Evolutionary conservation across 2,113 vertebrate species (phyloP).

Genomic region (Cyphomyrus discorhynchus): DNA sequence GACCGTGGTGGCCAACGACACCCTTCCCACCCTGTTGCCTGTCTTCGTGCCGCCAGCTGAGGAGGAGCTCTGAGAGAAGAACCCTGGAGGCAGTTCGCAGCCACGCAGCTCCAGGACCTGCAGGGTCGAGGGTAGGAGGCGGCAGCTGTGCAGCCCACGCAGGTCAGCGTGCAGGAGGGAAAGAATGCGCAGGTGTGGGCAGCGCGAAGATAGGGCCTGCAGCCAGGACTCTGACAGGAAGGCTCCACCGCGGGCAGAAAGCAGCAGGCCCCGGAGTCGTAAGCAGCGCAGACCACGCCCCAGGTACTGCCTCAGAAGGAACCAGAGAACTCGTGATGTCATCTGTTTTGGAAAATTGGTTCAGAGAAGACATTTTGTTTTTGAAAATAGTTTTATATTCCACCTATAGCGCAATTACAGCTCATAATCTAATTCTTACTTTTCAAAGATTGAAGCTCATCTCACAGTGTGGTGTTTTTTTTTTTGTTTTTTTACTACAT

Average conservation of each 20-base stretch:
- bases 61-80: slow-evolving; percentile 50
- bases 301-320: slow-evolving; percentile 61
- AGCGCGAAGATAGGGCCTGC: slow-evolving; percentile 54
- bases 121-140: slow-evolving; percentile 52
- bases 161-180: slow-evolving; percentile 58
- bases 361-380: background rate
- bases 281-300: slow-evolving; percentile 59
- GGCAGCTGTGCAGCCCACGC: slow-evolving; percentile 50
- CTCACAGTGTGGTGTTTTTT: too few species aligned
- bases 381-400: too few species aligned
- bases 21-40: slow-evolving; percentile 29
- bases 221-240: slow-evolving; percentile 68
- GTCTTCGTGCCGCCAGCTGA: background rate
- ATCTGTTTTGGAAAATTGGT: slow-evolving; percentile 46
- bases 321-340: slow-evolving; percentile 63
- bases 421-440: too few species aligned
- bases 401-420: too few species aligned
- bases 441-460: too few species aligned
- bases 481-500: too few species aligned
- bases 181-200: slow-evolving; percentile 59
- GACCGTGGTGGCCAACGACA: slow-evolving; percentile 36
- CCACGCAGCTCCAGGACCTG: slow-evolving; percentile 57
- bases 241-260: slow-evolving; percentile 55
- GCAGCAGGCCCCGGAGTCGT: slow-evolving; percentile 59
- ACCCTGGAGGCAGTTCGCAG: slow-evolving; percentile 57